Evolutionary conservation across 2,113 vertebrate genomes (phyloP), one percentile per base, ranked within the genome.

Genomic region (Drymodes brunneopygia): DNA sequence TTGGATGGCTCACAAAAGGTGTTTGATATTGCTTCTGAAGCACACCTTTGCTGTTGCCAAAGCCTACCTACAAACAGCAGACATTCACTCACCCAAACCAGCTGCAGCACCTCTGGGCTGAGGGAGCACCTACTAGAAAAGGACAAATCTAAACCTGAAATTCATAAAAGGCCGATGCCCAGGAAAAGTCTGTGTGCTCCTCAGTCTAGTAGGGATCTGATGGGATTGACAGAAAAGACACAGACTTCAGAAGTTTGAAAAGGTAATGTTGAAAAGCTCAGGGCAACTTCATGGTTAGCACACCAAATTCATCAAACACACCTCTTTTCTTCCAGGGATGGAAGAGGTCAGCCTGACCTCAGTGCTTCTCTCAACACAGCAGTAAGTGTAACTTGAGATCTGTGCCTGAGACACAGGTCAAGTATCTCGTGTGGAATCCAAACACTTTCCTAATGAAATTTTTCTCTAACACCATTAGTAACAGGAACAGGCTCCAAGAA

Each of bases 11-110:
- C 56, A 31, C 42, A 66, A 8, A 50, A 48, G 23, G 23, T 11
- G 21, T 36, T 3, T 29, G 62, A 29, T 19, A 29, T 0, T 4
- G 25, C 62, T 25, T 45, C 2, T 2, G 45, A 83, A 86, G 66
- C 4, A 0, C 15, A 29, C 2, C n/a, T 61, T 35, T 47, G 64
- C 1, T 6, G 0, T n/a, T 21, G 12, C n/a, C 80, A 77, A 71
- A 81, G 45, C 67, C 64, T 23, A 61, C 42, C 38, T 28, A 28
- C 44, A 33, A 74, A 54, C 1, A 64, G 48, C 47, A 82, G 13
- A 14, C 44, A 6, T 14, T 31, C 33, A 7, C 64, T 33, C 40
- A 87, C n/a, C 47, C 27, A 29, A 64, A 73, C 29, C 61, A 80
- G 35, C 66, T 51, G 61, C 10, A 81, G 57, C 36, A 66, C 35